Percentiles rank a stretch among this genome's conserved stretches.
Evolutionary conservation across 2,113 vertebrate genomes (phyloP).

Genomic region (Oxyruncus cristatus): DNA sequence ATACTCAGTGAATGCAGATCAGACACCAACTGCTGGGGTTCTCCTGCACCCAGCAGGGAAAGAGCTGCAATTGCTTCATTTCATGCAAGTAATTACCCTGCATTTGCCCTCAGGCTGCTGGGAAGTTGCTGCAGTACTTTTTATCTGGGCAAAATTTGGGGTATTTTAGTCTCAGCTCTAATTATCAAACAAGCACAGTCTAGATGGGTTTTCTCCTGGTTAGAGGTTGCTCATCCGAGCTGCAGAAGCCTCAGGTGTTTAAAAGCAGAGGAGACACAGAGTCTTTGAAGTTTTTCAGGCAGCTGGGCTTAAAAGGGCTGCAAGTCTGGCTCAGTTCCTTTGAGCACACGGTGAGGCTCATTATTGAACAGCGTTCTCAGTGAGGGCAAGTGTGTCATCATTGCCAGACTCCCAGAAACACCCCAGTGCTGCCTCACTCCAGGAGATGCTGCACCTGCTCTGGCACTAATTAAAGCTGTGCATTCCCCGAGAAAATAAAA

Average conservation of each 20-base stretch:
- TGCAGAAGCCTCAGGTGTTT: background rate
- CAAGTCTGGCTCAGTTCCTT: conserved; percentile 18
- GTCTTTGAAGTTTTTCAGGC: conserved; percentile 19
- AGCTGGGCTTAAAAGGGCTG: background rate
- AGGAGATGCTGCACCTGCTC: background rate
- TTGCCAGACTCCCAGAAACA: background rate
- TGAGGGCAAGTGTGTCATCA: conserved; percentile 41
- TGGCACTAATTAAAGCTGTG: background rate
- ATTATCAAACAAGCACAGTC: background rate
- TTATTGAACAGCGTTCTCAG: conserved; percentile 34
- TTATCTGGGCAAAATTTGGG: background rate
- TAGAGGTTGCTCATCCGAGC: background rate
- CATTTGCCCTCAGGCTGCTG: background rate
- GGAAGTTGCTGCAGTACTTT: background rate
- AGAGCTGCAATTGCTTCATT: background rate
- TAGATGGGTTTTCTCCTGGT: background rate
- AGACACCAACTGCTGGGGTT: background rate
- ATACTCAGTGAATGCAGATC: background rate
- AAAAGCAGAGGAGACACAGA: background rate
- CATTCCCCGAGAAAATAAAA: accelerated
- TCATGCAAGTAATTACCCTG: background rate
- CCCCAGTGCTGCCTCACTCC: background rate
- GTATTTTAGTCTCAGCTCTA: background rate
- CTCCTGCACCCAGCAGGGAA: background rate
- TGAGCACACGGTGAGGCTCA: conserved; percentile 28